Evolutionary conservation across 1,140 invertebrate species (phyloP), one percentile per base, ranked within the genome.

Genomic region (Proales similis): DNA sequence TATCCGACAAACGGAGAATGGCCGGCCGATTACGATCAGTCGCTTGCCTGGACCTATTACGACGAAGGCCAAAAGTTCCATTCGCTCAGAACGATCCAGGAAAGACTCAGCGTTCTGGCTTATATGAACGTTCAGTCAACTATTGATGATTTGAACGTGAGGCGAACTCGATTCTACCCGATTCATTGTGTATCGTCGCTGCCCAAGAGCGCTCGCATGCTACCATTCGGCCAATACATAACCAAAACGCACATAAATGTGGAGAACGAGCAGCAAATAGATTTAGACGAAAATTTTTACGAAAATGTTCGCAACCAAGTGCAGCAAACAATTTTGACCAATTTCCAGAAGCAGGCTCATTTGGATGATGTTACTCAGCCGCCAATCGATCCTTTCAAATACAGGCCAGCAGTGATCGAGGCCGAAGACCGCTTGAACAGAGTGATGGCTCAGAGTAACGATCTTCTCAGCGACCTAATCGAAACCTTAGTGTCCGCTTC

Each of bases 221-320:
- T 61, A 17, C 42, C 42, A 12, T 61, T 61, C 26, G 36, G 47
- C 32, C 39, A 61, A 61, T 45, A 61, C 14, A 61, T 61, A 4
- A 61, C 57, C 11, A 45, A 45, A 61, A 32, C 42, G 2, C 57
- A 61, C 19, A 7, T 57, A 9, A 14, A 57, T 42, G 6, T 46
- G 9, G 27, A 19, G 4, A 45, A 61, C 24, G 26, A 61, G 14
- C 19, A 30, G 7, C 38, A 38, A 12, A 32, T 33, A 61, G 36
- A 45, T 24, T 46, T 45, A 6, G 57, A 61, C 17, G 32, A 46
- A 14, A 46, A 45, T 14, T 27, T 29, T 17, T 45, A 45, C 17
- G 57, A 61, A 61, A 61, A 26, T 22, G 14, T 61, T 4, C 3
- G 17, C 4, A 24, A 36, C 1, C 33, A 46, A 45, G 57, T 61